phyloP scores from a whole-genome alignment of 2,113 vertebrate species.

The Gobius niger region DNA sequence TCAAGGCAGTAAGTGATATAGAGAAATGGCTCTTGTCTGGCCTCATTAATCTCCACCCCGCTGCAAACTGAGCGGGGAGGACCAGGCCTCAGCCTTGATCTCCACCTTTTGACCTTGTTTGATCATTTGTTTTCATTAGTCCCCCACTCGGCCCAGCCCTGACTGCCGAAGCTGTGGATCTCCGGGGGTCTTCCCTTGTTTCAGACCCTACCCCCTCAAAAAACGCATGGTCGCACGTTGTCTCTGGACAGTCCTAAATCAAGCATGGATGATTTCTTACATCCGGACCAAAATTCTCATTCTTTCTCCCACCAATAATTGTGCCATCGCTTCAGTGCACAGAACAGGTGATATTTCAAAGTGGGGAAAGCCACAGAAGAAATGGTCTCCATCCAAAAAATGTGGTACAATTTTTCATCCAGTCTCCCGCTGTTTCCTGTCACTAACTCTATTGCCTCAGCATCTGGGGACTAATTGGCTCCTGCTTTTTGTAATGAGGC shows the following conservation, averaged over 20 bases:
- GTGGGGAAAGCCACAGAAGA: neutral
- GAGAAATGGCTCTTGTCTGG: constrained; percentile 67
- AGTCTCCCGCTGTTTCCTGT: constrained; percentile 48
- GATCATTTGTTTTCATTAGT: constrained; percentile 81
- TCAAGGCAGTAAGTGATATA: constrained; percentile 74
- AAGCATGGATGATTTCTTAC: constrained; percentile 47
- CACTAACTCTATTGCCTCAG: constrained; percentile 38
- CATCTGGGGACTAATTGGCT: constrained; percentile 63
- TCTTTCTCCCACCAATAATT: constrained; percentile 29
- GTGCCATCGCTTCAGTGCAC: constrained; percentile 5
- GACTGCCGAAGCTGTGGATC: constrained; percentile 50
- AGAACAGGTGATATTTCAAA: constrained; percentile 15
- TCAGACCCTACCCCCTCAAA: constrained; percentile 15
- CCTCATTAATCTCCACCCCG: constrained; percentile 72
- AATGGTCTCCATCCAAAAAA: constrained; percentile 7
- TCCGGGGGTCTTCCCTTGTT: constrained; percentile 37
- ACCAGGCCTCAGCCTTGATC: constrained; percentile 74
- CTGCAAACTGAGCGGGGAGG: constrained; percentile 70
- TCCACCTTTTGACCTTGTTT: constrained; percentile 71
- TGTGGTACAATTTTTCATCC: constrained; percentile 20
- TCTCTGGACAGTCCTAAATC: constrained; percentile 69
- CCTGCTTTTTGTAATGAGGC: constrained; percentile 60
- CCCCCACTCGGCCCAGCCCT: constrained; percentile 40
- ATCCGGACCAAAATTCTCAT: constrained; percentile 47
- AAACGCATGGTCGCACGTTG: constrained; percentile 18